Percentiles rank a stretch among this genome's conserved stretches.
These are phyloP conservation scores for Ranitomeya imitator DNA, from an alignment of 2,113 vertebrate genomes.

Conservation along the genomic window DNA sequence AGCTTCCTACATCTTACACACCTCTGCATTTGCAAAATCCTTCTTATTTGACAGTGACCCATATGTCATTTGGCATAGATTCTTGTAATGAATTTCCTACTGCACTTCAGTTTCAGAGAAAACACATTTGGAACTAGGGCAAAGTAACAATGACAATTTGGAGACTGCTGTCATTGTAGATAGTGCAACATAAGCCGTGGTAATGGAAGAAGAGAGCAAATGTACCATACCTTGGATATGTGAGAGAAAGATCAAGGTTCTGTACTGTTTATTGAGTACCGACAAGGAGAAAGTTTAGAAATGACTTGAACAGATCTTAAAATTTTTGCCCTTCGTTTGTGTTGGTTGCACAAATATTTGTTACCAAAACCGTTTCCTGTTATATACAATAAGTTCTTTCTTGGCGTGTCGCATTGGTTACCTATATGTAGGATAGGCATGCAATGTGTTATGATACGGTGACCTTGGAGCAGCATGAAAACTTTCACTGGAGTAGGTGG, in stretches of 20 bases:
- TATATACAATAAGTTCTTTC: too few species aligned
- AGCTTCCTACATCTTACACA: slow-evolving; percentile 30
- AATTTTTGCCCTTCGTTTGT: background rate
- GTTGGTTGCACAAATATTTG: background rate
- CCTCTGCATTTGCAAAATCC: slow-evolving; percentile 52
- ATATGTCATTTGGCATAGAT: slow-evolving; percentile 43
- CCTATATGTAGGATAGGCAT: background rate
- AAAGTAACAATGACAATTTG: slow-evolving; percentile 51
- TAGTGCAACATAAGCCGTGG: slow-evolving; percentile 14
- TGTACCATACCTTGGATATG: background rate
- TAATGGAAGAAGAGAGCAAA: slow-evolving; percentile 8
- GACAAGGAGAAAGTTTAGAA: too few species aligned
- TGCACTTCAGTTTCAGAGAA: slow-evolving; percentile 46
- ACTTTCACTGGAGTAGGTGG: too few species aligned
- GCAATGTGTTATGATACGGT: too few species aligned
- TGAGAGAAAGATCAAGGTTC: background rate
- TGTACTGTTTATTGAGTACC: background rate
- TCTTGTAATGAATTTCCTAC: slow-evolving; percentile 52
- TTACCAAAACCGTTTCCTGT: background rate
- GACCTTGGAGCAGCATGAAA: too few species aligned
- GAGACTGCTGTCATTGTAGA: slow-evolving; percentile 28
- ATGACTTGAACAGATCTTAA: background rate
- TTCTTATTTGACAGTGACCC: slow-evolving; percentile 48
- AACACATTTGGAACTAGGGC: slow-evolving; percentile 51
- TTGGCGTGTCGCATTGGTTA: background rate